These are phyloP conservation scores for Synergus gifuensis DNA, from an alignment of 2,888 invertebrate genomes.

Conservation along the genomic window DNA sequence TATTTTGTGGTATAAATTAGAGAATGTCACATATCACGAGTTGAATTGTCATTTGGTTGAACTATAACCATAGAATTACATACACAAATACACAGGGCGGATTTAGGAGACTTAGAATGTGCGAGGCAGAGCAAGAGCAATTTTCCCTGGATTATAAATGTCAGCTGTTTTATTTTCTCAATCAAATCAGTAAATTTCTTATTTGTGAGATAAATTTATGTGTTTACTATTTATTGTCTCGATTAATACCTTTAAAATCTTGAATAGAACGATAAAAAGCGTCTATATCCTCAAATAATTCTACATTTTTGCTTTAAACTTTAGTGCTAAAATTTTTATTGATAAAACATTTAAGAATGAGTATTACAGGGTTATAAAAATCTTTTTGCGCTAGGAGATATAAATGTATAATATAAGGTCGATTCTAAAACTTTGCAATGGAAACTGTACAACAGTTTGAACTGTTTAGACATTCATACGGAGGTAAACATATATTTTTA, in stretches of 20 bases:
- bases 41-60: neutral
- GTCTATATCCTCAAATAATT: too few species aligned
- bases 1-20: neutral
- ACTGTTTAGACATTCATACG: too few species aligned
- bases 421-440: too few species aligned
- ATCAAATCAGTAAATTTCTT: neutral
- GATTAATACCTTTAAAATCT: neutral
- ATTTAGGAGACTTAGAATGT: neutral
- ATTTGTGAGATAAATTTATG: neutral
- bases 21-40: neutral
- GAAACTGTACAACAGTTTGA: too few species aligned
- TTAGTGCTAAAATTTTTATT: too few species aligned
- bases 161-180: neutral
- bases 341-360: too few species aligned
- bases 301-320: too few species aligned
- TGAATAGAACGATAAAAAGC: too few species aligned
- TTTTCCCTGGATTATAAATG: neutral
- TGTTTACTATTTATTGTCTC: neutral
- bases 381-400: too few species aligned
- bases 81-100: neutral
- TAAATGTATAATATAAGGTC: too few species aligned
- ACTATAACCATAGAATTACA: neutral
- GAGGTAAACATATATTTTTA: too few species aligned
- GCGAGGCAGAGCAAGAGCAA: neutral
- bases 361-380: too few species aligned